A percentile compares a stretch with the other conserved stretches of the same genome.
phyloP scores from a whole-genome alignment of 2,888 invertebrate species.

The Pheosia gnoma region DNA sequence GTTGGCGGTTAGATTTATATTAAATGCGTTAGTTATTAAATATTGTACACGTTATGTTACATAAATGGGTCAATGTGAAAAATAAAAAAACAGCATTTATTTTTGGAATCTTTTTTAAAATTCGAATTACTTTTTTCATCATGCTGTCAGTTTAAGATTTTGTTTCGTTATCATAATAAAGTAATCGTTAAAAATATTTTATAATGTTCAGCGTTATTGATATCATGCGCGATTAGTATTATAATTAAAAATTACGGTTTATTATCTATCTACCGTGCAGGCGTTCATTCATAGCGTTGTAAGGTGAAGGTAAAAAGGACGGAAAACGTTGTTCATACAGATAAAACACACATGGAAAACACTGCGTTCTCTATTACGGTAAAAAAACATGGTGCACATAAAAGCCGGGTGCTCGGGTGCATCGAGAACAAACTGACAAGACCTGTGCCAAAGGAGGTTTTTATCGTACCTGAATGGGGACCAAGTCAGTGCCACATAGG shows the following conservation, averaged over 20 bases:
- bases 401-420: conserved; percentile 76
- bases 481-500: conserved; percentile 79
- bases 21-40: conserved; percentile 1
- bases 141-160: conserved; percentile 45
- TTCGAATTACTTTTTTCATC: conserved; percentile 28
- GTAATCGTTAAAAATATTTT: conserved; percentile 8
- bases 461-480: conserved; percentile 82
- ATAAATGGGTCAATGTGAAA: conserved; percentile 4
- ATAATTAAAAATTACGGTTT: conserved; percentile 27
- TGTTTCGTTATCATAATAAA: conserved; percentile 24
- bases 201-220: conserved; percentile 31
- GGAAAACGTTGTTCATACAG: conserved; percentile 22
- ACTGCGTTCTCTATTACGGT: conserved; percentile 53
- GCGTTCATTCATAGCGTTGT: conserved; percentile 37
- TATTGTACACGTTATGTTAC: background rate
- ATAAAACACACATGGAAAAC: conserved; percentile 55
- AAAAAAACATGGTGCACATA: conserved; percentile 68
- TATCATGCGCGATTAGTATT: conserved; percentile 44
- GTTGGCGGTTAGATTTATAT: conserved; percentile 45
- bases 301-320: conserved; percentile 19
- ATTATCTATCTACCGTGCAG: conserved; percentile 63
- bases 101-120: background rate
- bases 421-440: conserved; percentile 64
- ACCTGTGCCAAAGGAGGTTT: conserved; percentile 70
- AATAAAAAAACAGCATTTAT: conserved; percentile 14